Evolutionary conservation across 2,888 invertebrate species (phyloP).

Genomic region (Drosophila demipolita): DNA sequence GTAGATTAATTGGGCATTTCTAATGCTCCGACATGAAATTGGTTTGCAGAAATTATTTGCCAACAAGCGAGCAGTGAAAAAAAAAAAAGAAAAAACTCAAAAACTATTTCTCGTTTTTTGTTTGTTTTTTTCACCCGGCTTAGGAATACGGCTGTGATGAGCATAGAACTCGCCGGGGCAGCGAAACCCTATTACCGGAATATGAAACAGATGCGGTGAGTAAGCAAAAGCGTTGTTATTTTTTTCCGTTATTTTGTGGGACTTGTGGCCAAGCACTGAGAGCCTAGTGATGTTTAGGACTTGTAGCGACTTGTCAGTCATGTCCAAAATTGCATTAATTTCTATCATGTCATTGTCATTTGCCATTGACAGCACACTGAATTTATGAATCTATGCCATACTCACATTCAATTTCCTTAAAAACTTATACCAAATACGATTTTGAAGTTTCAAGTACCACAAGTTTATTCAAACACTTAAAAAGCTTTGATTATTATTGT

Average conservation of each 20-base stretch:
- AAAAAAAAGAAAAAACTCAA: slow-evolving; percentile 18
- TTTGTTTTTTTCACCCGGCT: slow-evolving; percentile 54
- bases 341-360: slow-evolving; percentile 36
- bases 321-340: background rate
- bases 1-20: slow-evolving; percentile 48
- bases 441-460: slow-evolving; percentile 23
- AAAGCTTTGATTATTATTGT: slow-evolving; percentile 44
- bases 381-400: background rate
- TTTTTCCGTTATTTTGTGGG: background rate
- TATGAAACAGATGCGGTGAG: slow-evolving; percentile 85
- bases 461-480: slow-evolving; percentile 39
- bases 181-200: slow-evolving; percentile 85
- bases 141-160: slow-evolving; percentile 86
- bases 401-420: slow-evolving; percentile 3
- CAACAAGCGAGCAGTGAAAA: slow-evolving; percentile 15
- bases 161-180: slow-evolving; percentile 85
- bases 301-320: background rate
- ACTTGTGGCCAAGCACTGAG: background rate
- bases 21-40: slow-evolving; percentile 38
- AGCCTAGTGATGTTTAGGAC: slow-evolving; percentile 1
- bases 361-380: slow-evolving; percentile 48
- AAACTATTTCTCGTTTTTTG: slow-evolving; percentile 47
- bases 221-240: slow-evolving; percentile 47
- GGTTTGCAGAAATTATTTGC: slow-evolving; percentile 15
- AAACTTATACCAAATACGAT: slow-evolving; percentile 4